phyloP scores from a whole-genome alignment of 1,140 invertebrate genomes.

The Drosophila biarmipes region DNA sequence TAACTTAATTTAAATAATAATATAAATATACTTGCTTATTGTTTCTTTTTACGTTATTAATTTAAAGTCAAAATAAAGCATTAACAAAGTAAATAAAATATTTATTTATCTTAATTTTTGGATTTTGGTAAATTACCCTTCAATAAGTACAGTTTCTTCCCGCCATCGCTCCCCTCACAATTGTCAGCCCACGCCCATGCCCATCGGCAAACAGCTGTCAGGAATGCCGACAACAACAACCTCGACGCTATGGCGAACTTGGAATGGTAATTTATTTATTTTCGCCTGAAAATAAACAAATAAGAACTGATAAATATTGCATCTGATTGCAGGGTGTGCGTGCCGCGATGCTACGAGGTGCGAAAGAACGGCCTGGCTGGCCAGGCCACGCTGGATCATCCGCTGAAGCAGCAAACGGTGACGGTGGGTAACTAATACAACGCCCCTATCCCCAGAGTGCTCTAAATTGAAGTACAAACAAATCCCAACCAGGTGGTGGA shows the following conservation, averaged over 20 bases:
- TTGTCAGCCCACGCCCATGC: constrained; percentile 12
- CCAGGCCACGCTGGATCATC: constrained; percentile 59
- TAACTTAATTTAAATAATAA: too few species aligned
- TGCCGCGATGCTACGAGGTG: constrained; percentile 67
- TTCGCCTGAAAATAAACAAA: constrained; percentile 47
- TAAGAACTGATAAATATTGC: constrained; percentile 34
- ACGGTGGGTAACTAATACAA: constrained; percentile 24
- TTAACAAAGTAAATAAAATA: too few species aligned
- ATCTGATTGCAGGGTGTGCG: constrained; percentile 52
- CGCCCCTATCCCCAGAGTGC: not conserved
- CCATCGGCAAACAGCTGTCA: constrained; percentile 27
- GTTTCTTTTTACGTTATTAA: too few species aligned
- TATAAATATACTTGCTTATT: too few species aligned
- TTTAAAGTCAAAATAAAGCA: too few species aligned
- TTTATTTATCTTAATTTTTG: too few species aligned
- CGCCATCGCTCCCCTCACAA: not conserved
- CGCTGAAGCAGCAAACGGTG: constrained; percentile 57
- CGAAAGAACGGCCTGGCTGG: constrained; percentile 49
- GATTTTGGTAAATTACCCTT: not conserved
- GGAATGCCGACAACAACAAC: constrained; percentile 48
- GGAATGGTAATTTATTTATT: constrained; percentile 58
- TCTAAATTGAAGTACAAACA: not conserved
- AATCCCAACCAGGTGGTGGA: constrained; percentile 46
- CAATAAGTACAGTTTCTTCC: constrained; percentile 12
- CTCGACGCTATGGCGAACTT: constrained; percentile 60